A percentile compares a stretch with the other conserved stretches of the same genome.
Evolutionary conservation across 2,113 vertebrate species (phyloP).

Genomic region (Vulpes ferrilata): DNA sequence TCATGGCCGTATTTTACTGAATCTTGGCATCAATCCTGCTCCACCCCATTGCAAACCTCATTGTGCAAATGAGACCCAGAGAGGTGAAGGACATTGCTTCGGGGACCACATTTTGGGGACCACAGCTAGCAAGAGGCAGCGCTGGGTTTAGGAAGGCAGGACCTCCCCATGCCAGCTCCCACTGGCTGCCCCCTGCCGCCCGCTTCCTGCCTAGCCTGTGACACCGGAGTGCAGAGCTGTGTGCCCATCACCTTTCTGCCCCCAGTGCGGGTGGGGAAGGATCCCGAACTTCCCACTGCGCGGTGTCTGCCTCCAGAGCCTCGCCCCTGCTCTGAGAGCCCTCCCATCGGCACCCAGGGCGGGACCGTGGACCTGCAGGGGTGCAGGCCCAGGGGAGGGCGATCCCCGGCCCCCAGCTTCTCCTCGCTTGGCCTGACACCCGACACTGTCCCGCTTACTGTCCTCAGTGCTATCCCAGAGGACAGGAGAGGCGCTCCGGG

Average conservation of each 20-base stretch:
- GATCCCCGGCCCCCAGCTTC: background rate
- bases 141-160: background rate
- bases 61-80: background rate
- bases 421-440: background rate
- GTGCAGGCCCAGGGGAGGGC: background rate
- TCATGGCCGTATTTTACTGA: background rate
- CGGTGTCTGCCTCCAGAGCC: no score
- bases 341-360: background rate
- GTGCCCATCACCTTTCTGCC: background rate
- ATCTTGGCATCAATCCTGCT: background rate
- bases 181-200: no score
- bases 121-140: background rate
- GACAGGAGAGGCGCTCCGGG: no score
- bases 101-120: background rate
- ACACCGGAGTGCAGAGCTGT: background rate
- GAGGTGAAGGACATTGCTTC: background rate
- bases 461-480: background rate
- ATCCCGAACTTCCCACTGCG: background rate
- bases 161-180: background rate
- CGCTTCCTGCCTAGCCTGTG: background rate
- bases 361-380: background rate
- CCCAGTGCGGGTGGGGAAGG: fast-evolving
- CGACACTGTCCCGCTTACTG: background rate
- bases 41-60: background rate
- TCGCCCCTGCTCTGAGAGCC: background rate